A percentile compares a stretch with the other conserved stretches of the same genome.
These are phyloP conservation scores for Bombus terrestris DNA, from an alignment of 1,140 invertebrate species.

Conservation along the genomic window DNA sequence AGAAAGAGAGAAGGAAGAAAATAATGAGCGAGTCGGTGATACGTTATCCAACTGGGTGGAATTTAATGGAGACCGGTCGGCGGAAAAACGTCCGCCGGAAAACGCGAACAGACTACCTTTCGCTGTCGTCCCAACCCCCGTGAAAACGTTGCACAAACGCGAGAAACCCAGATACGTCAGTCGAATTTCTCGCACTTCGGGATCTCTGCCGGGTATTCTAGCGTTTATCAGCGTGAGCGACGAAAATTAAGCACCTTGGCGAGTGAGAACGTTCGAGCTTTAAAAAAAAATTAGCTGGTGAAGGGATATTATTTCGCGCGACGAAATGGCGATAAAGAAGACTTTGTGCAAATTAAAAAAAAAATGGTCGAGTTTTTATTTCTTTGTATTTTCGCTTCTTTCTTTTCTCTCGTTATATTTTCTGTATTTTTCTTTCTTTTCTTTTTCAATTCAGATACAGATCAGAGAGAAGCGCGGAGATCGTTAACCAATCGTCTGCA, in stretches of 20 bases:
- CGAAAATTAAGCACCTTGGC: conserved; percentile 11
- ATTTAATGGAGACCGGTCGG: not conserved
- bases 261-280: not conserved
- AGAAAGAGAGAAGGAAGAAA: conserved; percentile 27
- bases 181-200: conserved; percentile 27
- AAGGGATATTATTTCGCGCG: not conserved
- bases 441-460: not conserved
- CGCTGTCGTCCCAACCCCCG: no score
- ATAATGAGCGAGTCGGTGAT: conserved; percentile 38
- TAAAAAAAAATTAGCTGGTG: not conserved
- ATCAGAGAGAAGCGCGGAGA: not conserved
- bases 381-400: not conserved
- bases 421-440: no score
- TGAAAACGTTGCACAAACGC: not conserved
- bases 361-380: not conserved
- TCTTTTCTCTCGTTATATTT: not conserved
- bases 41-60: conserved; percentile 2
- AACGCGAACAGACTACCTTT: not conserved
- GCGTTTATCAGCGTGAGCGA: conserved; percentile 46
- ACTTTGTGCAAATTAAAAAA: not conserved
- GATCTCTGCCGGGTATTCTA: conserved; percentile 26
- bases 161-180: conserved; percentile 53
- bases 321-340: not conserved
- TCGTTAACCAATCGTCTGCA: not conserved
- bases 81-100: not conserved